Percentiles rank a stretch among this genome's conserved stretches.
Evolutionary conservation across 1,140 invertebrate species (phyloP).

Genomic region (Sycobia sp.): DNA sequence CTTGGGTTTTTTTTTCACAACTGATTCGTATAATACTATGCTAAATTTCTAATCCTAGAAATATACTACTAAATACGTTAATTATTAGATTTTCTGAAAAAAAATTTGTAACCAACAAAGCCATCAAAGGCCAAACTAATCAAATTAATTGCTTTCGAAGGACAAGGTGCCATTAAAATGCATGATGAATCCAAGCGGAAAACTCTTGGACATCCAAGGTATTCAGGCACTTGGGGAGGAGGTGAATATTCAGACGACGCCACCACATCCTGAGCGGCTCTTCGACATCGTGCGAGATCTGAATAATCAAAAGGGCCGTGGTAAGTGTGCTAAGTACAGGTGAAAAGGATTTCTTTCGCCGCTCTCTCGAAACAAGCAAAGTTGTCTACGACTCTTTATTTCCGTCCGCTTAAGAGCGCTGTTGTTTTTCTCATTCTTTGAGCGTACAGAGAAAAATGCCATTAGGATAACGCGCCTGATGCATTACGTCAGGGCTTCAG

Average conservation of each 20-base stretch:
- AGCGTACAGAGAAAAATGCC: no score
- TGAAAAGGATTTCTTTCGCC: background rate
- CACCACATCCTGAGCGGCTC: conserved; percentile 62
- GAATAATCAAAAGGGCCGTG: conserved; percentile 78
- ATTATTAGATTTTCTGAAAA: no score
- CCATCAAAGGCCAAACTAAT: no score
- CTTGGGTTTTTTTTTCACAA: no score
- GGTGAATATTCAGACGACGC: conserved; percentile 67
- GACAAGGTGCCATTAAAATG: conserved; percentile 74
- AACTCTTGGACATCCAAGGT: conserved; percentile 74
- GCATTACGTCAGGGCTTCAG: conserved; percentile 26
- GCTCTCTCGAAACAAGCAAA: background rate
- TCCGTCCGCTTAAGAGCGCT: no score
- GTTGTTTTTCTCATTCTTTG: no score
- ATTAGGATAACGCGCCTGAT: no score
- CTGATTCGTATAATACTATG: no score
- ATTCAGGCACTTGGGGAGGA: conserved; percentile 70
- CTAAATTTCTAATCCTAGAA: no score
- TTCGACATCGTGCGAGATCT: conserved; percentile 77
- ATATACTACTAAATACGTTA: no score
- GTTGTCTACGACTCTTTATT: background rate
- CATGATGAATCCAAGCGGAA: conserved; percentile 79
- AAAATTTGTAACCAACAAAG: no score
- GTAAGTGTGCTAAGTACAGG: conserved; percentile 51
- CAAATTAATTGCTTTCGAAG: no score